Conservation (phyloP, 2,113 vertebrate genomes). For the Carettochelys insculpta region DNA sequence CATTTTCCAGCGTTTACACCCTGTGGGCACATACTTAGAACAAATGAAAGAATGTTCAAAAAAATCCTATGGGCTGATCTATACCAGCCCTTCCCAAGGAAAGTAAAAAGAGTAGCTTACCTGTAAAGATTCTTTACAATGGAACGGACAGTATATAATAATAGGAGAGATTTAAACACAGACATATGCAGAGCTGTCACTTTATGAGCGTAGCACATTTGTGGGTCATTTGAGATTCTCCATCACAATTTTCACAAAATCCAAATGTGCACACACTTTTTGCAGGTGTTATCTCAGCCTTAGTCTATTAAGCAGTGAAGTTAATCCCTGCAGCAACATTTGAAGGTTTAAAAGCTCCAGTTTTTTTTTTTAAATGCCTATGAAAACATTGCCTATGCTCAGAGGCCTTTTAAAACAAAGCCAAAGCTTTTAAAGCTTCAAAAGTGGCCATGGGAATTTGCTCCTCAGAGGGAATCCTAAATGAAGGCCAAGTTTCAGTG, state of each 20-base stretch:
- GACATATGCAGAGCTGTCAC: neutral
- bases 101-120: slow-evolving; percentile 32
- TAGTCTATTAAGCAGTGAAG: slow-evolving; percentile 63
- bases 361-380: slow-evolving; percentile 70
- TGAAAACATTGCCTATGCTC: slow-evolving; percentile 68
- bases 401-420: slow-evolving; percentile 71
- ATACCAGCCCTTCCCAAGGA: neutral
- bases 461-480: slow-evolving; percentile 69
- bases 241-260: slow-evolving; percentile 58
- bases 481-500: slow-evolving; percentile 66
- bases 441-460: slow-evolving; percentile 69
- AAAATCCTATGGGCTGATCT: neutral
- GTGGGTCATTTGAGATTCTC: slow-evolving; percentile 54
- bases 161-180: neutral
- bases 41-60: slow-evolving; percentile 20
- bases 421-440: slow-evolving; percentile 73
- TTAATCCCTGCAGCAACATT: slow-evolving; percentile 46
- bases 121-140: slow-evolving; percentile 3
- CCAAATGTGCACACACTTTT: slow-evolving; percentile 30
- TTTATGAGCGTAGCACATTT: neutral
- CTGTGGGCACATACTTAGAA: neutral
- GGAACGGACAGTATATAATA: neutral
- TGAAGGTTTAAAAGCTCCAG: slow-evolving; percentile 71
- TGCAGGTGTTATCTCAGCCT: slow-evolving; percentile 67
- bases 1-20: neutral